These are phyloP conservation scores for Nothobranchius kuhntae DNA, from an alignment of 2,113 vertebrate species.

Conservation along the genomic window DNA sequence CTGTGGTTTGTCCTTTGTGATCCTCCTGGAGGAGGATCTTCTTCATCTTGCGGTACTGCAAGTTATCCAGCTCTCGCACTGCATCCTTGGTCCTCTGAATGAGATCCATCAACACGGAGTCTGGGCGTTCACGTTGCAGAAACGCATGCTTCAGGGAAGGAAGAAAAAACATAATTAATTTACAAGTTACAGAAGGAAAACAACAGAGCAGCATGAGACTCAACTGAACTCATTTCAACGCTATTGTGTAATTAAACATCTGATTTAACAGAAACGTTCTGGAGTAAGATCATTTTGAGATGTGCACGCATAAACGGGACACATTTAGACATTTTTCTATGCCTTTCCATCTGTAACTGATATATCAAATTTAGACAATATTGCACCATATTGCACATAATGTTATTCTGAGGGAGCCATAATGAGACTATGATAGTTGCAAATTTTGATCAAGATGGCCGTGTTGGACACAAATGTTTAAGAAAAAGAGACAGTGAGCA, in stretches of 20 bases:
- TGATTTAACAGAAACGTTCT: background rate
- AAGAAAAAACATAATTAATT: background rate
- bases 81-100: slow-evolving; percentile 91
- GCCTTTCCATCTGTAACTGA: background rate
- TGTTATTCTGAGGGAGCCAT: background rate
- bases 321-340: background rate
- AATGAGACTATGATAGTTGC: background rate
- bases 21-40: slow-evolving; percentile 92
- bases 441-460: background rate
- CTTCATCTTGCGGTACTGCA: slow-evolving; percentile 95
- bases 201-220: too few species aligned
- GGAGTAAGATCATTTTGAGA: background rate
- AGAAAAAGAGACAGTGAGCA: background rate
- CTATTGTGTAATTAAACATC: background rate
- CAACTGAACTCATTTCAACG: background rate
- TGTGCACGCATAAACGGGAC: background rate
- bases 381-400: too few species aligned
- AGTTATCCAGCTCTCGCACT: slow-evolving; percentile 89
- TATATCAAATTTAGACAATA: background rate
- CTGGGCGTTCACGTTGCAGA: slow-evolving; percentile 86
- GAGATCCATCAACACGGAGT: slow-evolving; percentile 87
- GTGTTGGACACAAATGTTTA: slow-evolving; percentile 14
- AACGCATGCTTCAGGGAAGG: slow-evolving; percentile 81
- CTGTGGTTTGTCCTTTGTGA: slow-evolving; percentile 87
- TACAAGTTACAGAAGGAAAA: background rate